Base-by-base conservation (phyloP, 2,888 invertebrate genomes). In the Mamestra brassicae region DNA sequence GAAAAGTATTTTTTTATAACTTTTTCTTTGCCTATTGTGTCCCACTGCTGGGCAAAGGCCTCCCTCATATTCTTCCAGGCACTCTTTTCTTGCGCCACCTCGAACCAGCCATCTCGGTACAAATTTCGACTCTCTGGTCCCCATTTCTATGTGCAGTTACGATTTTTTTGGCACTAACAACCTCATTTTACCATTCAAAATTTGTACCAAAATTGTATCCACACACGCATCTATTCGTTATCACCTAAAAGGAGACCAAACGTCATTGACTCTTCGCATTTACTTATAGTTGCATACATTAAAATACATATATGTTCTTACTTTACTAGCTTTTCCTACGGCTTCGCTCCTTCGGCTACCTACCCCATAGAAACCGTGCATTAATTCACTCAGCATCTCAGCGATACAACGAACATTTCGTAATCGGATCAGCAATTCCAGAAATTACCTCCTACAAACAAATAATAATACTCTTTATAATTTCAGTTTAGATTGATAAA, bases 191-290 rank as follows among this genome's bases (percentile, higher is more conserved):
- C 11, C 5, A 42, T 45, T 13, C 7, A 50, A 42, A 47, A 26
- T 26, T n/a, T 26, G 7, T 17, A 50, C 26, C 42, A 73, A 62
- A 72, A 42, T 61, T 17, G 26, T 50, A 26, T 26, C 26, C 26
- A 26, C 26, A 26, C 26, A 61, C 15, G 11, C 38, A 60, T 50
- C 8, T 58, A n/a, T n/a, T 47, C 17, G 6, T 47, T n/a, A 42
- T 42, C 6, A 60, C 36, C 8, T 65, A 42, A 55, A 75, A 60
- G 26, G 54, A 57, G 45, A 66, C 34, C 34, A 42, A 50, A 77
- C 57, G 17, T 50, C 34, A 72, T 71, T 74, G 70, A 83, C 57
- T 68, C 47, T 55, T 66, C 26, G 7, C 36, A 26, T 26, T 26
- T 26, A 26, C 26, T 26, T 26, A 26, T 26, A 26, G 26, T 26